phyloP scores from a whole-genome alignment of 2,797 vertebrate genomes.

The Gephyroberyx darwinii region DNA sequence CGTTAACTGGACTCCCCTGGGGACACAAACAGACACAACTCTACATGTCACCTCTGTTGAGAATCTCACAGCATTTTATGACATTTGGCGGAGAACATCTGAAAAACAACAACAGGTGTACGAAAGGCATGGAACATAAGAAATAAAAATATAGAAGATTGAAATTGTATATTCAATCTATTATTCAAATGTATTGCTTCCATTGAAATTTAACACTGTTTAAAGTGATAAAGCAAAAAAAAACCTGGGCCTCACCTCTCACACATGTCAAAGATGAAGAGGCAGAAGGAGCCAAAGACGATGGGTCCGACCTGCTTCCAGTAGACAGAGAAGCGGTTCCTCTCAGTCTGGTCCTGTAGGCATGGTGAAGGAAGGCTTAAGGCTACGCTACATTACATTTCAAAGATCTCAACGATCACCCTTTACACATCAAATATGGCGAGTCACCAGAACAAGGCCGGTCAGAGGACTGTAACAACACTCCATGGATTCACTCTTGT shows the following conservation, averaged over 20 bases:
- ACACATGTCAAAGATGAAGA: constrained; percentile 98
- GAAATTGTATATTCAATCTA: too few relatives aligned
- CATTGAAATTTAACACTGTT: not conserved
- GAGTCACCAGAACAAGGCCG: not conserved
- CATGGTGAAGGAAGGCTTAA: not conserved
- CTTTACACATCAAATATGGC: not conserved
- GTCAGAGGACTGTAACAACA: not conserved
- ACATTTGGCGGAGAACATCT: not conserved
- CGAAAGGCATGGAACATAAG: not conserved
- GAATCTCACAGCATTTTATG: constrained; percentile 1
- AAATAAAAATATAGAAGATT: not conserved
- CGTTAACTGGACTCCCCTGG: constrained; percentile 94
- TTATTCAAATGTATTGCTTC: too few relatives aligned
- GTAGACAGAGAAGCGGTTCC: constrained; percentile 93
- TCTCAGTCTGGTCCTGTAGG: constrained; percentile 91
- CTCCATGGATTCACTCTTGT: not conserved
- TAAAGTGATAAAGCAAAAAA: not conserved
- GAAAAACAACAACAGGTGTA: not conserved
- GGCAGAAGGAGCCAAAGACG: constrained; percentile 95
- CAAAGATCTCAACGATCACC: not conserved
- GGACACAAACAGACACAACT: constrained; percentile 7
- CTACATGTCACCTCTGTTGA: not conserved
- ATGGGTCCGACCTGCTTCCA: constrained; percentile 98
- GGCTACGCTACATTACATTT: not conserved
- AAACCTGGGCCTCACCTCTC: constrained; percentile 86